Base-by-base conservation (phyloP, 2,888 invertebrate genomes). In the Drosophila kokeensis region DNA sequence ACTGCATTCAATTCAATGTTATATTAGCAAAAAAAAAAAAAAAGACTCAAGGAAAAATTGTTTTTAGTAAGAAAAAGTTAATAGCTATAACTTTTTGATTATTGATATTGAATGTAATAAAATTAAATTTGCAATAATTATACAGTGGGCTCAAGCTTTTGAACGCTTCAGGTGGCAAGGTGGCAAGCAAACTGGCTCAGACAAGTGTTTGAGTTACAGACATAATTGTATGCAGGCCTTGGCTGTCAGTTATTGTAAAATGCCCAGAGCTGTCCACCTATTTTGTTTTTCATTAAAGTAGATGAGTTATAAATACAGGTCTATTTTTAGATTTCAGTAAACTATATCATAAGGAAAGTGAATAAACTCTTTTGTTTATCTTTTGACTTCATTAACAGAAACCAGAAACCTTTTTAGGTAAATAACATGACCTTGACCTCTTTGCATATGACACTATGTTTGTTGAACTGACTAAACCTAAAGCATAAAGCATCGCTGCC, bases 361-460 rank as follows among this genome's bases (percentile, higher is more conserved):
- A n/a, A 40, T n/a, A 2, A 40, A 40, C 40, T 40, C 40, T n/a
- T 40, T n/a, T 40, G 40, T 21, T 6, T 45, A 1, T 2, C 21
- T 2, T 2, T 48, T 27, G 0, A 27, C 15, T 53, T n/a, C 5
- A 34, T 10, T n/a, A n/a, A n/a, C n/a, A n/a, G 4, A 6, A 24
- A 10, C 4, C 24, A 21, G 2, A 21, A 15, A 21, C 21, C 27
- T 29, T 2, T 5, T 36, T 15, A 24, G 18, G 13, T 24, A 29
- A 50, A 32, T n/a, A 27, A 2, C 8, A 13, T 52, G 64, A 57
- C 83, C 77, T 65, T 80, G 83, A 83, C 76, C 72, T 69, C 27
- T 48, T 55, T 29, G 21, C 60, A 57, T 38, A n/a, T n/a, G n/a
- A n/a, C n/a, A 21, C 32, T 7, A 38, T 15, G 29, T 48, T 59